Conservation (phyloP, 2,797 vertebrate genomes). For the Choloepus didactylus region DNA sequence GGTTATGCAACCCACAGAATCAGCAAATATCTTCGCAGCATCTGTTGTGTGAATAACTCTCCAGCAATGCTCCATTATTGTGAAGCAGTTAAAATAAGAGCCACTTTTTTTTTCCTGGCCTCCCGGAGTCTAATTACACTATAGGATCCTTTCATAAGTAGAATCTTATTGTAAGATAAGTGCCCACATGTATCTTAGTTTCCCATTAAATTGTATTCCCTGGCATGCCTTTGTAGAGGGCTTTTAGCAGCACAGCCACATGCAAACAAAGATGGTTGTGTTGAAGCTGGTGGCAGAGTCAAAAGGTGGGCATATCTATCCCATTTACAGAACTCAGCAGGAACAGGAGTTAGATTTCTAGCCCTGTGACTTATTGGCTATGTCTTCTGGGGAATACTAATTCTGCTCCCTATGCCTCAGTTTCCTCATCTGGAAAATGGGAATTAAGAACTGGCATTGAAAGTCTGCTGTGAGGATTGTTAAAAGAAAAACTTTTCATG, state of each 20-base stretch:
- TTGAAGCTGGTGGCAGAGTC: not conserved
- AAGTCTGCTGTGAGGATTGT: not conserved
- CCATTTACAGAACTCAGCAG: not conserved
- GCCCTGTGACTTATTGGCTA: not conserved
- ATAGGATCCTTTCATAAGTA: constrained; percentile 80
- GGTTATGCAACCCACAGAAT: constrained; percentile 81
- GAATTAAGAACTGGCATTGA: not conserved
- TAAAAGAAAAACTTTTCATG: too few species aligned
- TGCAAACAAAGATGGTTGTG: not conserved
- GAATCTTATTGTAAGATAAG: constrained; percentile 82
- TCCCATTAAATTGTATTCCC: constrained; percentile 15
- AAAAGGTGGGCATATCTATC: not conserved
- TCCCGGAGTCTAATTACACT: constrained; percentile 81
- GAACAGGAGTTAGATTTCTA: not conserved
- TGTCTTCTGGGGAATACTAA: not conserved
- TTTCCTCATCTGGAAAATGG: not conserved
- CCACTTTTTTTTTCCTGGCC: constrained; percentile 1
- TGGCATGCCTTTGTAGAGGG: not conserved
- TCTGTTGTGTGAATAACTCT: constrained; percentile 83
- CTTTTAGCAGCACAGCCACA: constrained; percentile 17
- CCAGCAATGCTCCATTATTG: constrained; percentile 73
- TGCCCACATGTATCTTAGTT: constrained; percentile 72
- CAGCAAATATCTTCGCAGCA: constrained; percentile 83
- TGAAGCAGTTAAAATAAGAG: constrained; percentile 83
- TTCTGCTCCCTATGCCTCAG: not conserved